phyloP scores from a whole-genome alignment of 2,113 vertebrate genomes.

The Onychostoma macrolepis region DNA sequence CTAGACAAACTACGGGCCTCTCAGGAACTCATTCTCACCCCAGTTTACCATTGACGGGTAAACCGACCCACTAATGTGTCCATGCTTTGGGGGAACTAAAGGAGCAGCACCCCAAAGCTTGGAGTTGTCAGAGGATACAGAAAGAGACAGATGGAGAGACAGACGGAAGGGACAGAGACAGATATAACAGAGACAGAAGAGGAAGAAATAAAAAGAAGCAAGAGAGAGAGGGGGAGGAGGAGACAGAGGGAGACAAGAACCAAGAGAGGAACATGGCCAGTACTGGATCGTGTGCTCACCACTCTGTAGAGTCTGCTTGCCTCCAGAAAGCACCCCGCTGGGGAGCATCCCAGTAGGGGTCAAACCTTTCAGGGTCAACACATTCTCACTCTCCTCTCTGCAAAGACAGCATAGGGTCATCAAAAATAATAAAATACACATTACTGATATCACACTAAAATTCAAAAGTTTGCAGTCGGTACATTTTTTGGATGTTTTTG shows the following conservation, averaged over 20 bases:
- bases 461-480: not conserved
- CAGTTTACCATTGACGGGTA: conserved; percentile 52
- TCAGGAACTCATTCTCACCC: conserved; percentile 51
- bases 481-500: not conserved
- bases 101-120: conserved; percentile 50
- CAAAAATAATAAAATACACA: not conserved
- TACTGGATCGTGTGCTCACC: conserved; percentile 68
- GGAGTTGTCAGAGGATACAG: conserved; percentile 57
- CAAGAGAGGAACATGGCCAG: conserved; percentile 12
- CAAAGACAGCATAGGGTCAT: not conserved
- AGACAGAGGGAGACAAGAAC: conserved; percentile 23
- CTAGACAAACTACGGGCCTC: conserved; percentile 8
- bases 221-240: not conserved
- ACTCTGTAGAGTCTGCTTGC: conserved; percentile 82
- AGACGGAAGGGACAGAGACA: conserved; percentile 43
- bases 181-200: not conserved
- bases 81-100: conserved; percentile 53
- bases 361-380: conserved; percentile 83
- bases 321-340: conserved; percentile 82
- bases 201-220: not conserved
- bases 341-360: conserved; percentile 85
- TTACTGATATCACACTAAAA: not conserved
- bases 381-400: conserved; percentile 86
- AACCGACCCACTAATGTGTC: conserved; percentile 53
- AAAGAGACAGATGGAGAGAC: conserved; percentile 54